phyloP scores from a whole-genome alignment of 2,888 invertebrate genomes.

The Napeogenes sylphis region DNA sequence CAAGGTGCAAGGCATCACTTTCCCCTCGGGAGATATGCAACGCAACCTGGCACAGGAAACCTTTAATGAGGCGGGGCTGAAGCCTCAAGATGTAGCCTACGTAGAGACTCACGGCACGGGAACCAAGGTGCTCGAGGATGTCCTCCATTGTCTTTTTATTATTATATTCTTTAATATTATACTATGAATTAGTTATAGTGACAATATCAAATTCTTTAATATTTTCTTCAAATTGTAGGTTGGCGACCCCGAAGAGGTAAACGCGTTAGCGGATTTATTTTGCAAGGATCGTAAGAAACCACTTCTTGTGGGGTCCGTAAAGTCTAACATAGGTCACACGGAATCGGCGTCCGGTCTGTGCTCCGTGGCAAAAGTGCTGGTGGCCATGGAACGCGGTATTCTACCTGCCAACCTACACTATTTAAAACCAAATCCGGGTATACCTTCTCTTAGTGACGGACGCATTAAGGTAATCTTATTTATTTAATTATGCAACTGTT shows the following conservation, averaged over 20 bases:
- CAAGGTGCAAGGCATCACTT: constrained; percentile 94
- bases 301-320: constrained; percentile 95
- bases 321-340: constrained; percentile 99
- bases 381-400: constrained; percentile 93
- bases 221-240: constrained; percentile 64
- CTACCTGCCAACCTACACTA: constrained; percentile 97
- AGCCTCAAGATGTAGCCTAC: constrained; percentile 90
- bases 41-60: constrained; percentile 89
- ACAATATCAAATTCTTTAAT: background rate
- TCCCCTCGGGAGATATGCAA: constrained; percentile 88
- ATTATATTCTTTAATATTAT: background rate
- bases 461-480: constrained; percentile 81
- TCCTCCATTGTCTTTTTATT: background rate
- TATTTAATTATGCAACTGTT: background rate
- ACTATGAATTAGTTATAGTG: too few species aligned
- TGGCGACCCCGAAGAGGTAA: constrained; percentile 99
- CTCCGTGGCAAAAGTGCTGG: constrained; percentile 92
- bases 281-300: constrained; percentile 88
- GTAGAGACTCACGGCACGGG: constrained; percentile 99
- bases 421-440: constrained; percentile 89
- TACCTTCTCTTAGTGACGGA: constrained; percentile 92
- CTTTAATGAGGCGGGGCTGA: constrained; percentile 88
- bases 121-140: constrained; percentile 82
- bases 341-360: constrained; percentile 96
- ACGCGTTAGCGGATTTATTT: constrained; percentile 94